Percentiles rank a stretch among this genome's conserved stretches.
These are phyloP conservation scores for Chrysotoxum bicinctum DNA, from an alignment of 2,888 invertebrate species.

Conservation along the genomic window DNA sequence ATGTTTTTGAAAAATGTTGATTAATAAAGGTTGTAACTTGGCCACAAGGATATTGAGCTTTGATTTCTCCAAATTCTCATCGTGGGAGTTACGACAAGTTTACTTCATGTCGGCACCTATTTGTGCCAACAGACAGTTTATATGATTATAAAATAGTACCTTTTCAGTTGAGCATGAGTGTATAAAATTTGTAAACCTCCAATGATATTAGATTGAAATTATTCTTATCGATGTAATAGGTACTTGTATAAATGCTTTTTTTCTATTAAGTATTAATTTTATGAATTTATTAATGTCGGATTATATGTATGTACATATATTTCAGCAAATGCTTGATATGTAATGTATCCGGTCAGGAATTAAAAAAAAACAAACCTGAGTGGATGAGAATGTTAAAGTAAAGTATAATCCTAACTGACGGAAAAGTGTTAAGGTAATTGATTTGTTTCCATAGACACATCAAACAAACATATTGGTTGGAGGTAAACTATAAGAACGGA, in stretches of 20 bases:
- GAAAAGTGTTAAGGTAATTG: not conserved
- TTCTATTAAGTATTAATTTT: not conserved
- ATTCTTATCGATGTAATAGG: slow-evolving; percentile 9
- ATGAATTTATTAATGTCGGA: not conserved
- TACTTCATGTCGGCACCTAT: no score
- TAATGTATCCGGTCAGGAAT: not conserved
- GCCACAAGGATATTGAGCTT: no score
- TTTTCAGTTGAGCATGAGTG: not conserved
- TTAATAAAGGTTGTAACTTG: no score
- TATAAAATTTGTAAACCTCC: not conserved
- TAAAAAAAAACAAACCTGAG: not conserved
- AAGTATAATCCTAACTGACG: not conserved
- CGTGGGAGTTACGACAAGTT: no score
- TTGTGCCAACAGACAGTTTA: no score
- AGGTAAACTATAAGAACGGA: not conserved
- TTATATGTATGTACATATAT: no score
- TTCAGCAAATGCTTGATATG: not conserved
- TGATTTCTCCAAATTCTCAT: no score
- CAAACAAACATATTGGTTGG: not conserved
- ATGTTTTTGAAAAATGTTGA: no score
- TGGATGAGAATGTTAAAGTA: not conserved
- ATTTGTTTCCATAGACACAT: not conserved
- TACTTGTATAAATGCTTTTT: not conserved
- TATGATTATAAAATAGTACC: not conserved
- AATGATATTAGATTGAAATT: not conserved